These are phyloP conservation scores for Venturia canescens DNA, from an alignment of 1,140 invertebrate genomes.

Conservation along the genomic window DNA sequence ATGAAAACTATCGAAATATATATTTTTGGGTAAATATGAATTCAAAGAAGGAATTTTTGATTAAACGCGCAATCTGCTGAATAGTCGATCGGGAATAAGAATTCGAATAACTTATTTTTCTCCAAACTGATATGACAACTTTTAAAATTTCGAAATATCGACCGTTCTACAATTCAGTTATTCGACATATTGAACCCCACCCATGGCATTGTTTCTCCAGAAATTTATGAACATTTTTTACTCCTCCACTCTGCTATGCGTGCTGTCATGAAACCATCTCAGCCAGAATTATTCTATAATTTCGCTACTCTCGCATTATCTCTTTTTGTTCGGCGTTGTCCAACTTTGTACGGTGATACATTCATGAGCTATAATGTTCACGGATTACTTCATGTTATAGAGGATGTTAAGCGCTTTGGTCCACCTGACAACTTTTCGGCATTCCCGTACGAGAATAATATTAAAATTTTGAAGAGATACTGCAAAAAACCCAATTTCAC, in stretches of 20 bases:
- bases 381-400: slow-evolving; percentile 54
- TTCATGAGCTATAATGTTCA: slow-evolving; percentile 57
- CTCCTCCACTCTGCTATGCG: slow-evolving; percentile 45
- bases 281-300: slow-evolving; percentile 1
- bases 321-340: slow-evolving; percentile 48
- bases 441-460: slow-evolving; percentile 45
- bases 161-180: no score
- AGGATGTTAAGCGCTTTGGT: slow-evolving; percentile 55
- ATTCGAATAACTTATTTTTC: no score
- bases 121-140: no score
- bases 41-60: no score
- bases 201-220: slow-evolving; percentile 28
- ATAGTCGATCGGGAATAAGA: no score
- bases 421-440: slow-evolving; percentile 49
- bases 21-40: no score
- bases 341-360: slow-evolving; percentile 42
- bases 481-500: slow-evolving; percentile 37
- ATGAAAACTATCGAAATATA: no score
- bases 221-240: slow-evolving; percentile 47
- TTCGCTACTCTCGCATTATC: slow-evolving; percentile 47
- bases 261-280: slow-evolving; percentile 25
- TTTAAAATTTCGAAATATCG: no score
- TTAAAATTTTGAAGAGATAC: slow-evolving; percentile 41
- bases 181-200: no score
- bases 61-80: no score